Conservation (phyloP, 2,113 vertebrate species). For the Apodemus sylvaticus region DNA sequence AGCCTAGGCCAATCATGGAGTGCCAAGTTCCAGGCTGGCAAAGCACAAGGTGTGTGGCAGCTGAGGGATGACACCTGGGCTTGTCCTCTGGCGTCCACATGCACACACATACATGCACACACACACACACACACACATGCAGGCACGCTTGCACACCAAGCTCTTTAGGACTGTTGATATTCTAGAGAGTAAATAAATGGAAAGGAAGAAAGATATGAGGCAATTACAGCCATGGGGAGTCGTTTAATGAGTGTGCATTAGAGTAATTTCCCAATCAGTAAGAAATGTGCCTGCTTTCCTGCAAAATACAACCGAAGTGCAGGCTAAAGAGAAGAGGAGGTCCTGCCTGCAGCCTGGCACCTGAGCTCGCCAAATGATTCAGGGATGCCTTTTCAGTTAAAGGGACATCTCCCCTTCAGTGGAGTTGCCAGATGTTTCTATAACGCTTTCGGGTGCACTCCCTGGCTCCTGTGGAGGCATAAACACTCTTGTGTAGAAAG, state of each 20-base stretch:
- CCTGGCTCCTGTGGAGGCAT: background rate
- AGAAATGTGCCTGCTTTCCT: background rate
- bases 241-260: background rate
- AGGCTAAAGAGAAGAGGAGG: constrained; percentile 16
- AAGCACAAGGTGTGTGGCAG: too few relatives aligned
- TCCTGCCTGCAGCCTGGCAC: background rate
- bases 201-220: constrained; percentile 47
- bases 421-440: background rate
- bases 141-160: background rate
- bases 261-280: constrained; percentile 67
- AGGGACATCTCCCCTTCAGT: background rate
- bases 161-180: background rate
- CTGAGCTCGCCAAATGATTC: background rate
- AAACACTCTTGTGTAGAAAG: constrained; percentile 2
- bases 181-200: constrained; percentile 57
- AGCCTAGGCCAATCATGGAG: background rate
- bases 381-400: constrained; percentile 33
- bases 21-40: background rate
- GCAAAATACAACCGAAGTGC: constrained; percentile 42
- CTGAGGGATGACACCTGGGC: background rate
- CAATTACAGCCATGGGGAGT: constrained; percentile 36
- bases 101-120: background rate
- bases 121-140: too few relatives aligned
- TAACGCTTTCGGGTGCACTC: constrained; percentile 4
- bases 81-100: background rate